These are phyloP conservation scores for Vanacampus margaritifer DNA, from an alignment of 2,113 vertebrate species.

Conservation along the genomic window DNA sequence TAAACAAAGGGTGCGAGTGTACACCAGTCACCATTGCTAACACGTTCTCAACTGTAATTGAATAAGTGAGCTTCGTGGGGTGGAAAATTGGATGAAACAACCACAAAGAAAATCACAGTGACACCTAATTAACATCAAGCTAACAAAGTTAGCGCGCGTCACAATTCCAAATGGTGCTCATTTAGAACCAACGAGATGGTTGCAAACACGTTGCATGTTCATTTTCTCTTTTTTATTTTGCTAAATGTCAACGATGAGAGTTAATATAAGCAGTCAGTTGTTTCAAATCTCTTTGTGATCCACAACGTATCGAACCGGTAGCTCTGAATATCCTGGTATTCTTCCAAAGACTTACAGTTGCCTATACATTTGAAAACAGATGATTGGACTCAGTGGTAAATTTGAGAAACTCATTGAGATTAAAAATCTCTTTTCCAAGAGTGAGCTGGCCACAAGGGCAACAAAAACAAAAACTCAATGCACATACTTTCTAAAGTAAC, in stretches of 20 bases:
- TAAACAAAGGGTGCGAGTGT: conserved; percentile 53
- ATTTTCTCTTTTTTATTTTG: background rate
- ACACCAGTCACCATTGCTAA: conserved; percentile 50
- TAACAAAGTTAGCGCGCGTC: background rate
- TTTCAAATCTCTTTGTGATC: too few relatives aligned
- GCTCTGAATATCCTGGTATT: too few relatives aligned
- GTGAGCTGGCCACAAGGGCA: too few relatives aligned
- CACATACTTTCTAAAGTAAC: conserved; percentile 7
- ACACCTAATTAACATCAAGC: conserved; percentile 12
- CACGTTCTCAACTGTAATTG: conserved; percentile 11
- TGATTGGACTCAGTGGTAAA: conserved; percentile 47
- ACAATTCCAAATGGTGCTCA: background rate
- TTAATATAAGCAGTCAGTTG: too few relatives aligned
- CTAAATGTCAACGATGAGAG: background rate
- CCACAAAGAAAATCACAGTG: background rate
- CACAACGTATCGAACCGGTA: too few relatives aligned
- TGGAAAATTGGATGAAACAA: background rate
- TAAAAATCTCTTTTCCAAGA: conserved; percentile 37
- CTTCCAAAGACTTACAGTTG: too few relatives aligned
- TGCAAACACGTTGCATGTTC: background rate
- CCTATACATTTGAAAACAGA: background rate
- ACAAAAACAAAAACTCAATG: too few relatives aligned
- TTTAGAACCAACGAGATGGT: background rate
- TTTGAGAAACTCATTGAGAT: too few relatives aligned
- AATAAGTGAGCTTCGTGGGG: conserved; percentile 22